phyloP scores from a whole-genome alignment of 1,140 invertebrate species.

The Trissolcus basalis region DNA sequence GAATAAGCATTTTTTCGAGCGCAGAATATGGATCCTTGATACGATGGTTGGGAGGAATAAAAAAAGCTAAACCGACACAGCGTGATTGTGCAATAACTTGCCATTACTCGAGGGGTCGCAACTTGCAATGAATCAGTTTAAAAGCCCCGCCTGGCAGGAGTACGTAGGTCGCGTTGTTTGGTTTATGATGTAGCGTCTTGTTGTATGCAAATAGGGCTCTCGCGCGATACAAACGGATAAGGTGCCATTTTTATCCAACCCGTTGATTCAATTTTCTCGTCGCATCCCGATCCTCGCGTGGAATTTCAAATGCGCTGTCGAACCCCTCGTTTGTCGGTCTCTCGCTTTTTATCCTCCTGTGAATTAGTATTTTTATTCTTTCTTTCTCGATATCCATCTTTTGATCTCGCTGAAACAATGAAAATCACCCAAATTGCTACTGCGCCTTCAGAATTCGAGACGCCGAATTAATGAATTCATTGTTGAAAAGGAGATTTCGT shows the following conservation, averaged over 20 bases:
- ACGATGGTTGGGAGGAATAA: constrained; percentile 8
- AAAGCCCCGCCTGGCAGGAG: constrained; percentile 63
- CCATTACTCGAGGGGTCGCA: constrained; percentile 60
- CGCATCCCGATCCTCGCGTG: neutral
- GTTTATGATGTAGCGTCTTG: constrained; percentile 63
- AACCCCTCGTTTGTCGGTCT: too few species aligned
- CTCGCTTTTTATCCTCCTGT: neutral
- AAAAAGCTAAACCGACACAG: constrained; percentile 25
- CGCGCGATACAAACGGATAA: constrained; percentile 34
- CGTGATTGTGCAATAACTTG: constrained; percentile 65
- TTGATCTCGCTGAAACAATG: too few species aligned
- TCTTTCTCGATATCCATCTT: too few species aligned
- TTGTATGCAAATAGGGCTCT: constrained; percentile 59
- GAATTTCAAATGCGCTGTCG: too few species aligned
- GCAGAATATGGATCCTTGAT: neutral
- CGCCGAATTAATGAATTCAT: too few species aligned
- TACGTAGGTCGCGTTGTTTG: constrained; percentile 62
- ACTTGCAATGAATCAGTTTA: constrained; percentile 71
- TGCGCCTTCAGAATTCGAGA: too few species aligned
- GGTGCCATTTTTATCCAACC: constrained; percentile 27
- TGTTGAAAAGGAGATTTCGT: too few species aligned
- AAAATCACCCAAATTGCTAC: too few species aligned
- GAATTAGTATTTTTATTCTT: constrained; percentile 1
- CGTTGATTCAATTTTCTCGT: constrained; percentile 27
- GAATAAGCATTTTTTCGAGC: too few species aligned